Evolutionary conservation across 2,888 invertebrate genomes (phyloP).

Genomic region (Philopedon plagiatum): DNA sequence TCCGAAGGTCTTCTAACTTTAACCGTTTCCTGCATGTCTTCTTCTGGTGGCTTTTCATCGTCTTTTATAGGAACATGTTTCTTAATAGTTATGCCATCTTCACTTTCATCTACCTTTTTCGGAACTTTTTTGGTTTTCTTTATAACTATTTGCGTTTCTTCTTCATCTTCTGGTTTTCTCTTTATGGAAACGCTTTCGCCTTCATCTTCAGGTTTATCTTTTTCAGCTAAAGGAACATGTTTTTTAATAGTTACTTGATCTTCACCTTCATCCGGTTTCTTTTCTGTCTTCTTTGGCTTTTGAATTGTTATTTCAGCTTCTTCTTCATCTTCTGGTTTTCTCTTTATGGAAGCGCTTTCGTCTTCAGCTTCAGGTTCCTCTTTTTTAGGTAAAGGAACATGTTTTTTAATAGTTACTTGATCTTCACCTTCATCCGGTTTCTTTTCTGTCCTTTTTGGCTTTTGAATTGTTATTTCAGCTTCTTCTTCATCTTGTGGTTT

Average conservation of each 20-base stretch:
- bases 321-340: constrained; percentile 58
- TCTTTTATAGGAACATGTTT: constrained; percentile 60
- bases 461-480: constrained; percentile 51
- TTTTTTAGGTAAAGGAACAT: constrained; percentile 58
- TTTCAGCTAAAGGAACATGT: constrained; percentile 69
- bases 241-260: constrained; percentile 59
- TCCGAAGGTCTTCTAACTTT: constrained; percentile 52
- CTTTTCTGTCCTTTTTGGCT: constrained; percentile 57
- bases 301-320: constrained; percentile 9
- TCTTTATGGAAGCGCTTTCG: constrained; percentile 74
- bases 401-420: constrained; percentile 60
- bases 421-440: constrained; percentile 46
- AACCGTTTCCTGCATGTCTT: constrained; percentile 55
- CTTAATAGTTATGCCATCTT: constrained; percentile 59
- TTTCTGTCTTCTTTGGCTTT: constrained; percentile 13
- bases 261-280: constrained; percentile 61
- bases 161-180: constrained; percentile 58
- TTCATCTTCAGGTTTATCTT: constrained; percentile 62
- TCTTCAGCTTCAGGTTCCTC: constrained; percentile 76
- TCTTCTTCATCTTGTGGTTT: constrained; percentile 45
- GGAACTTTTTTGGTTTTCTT: constrained; percentile 51
- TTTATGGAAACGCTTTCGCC: constrained; percentile 53
- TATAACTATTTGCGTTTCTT: constrained; percentile 41
- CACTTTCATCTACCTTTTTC: constrained; percentile 55
- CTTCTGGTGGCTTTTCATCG: constrained; percentile 63